Evolutionary conservation across 2,113 vertebrate genomes (phyloP).

Genomic region (Psittacara wagleri): DNA sequence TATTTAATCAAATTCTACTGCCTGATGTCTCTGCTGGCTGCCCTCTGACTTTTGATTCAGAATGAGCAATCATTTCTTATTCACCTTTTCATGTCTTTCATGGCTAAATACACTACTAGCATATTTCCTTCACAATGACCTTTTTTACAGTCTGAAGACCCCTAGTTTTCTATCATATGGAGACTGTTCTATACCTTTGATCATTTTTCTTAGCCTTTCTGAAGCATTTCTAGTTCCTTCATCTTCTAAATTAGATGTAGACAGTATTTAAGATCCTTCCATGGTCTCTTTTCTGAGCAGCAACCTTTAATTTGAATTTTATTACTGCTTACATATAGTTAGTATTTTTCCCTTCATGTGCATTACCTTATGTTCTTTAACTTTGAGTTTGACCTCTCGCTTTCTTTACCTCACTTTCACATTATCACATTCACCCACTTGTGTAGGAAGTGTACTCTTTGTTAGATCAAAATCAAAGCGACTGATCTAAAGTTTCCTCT

Average conservation of each 20-base stretch:
- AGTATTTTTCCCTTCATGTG: background rate
- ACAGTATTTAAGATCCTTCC: background rate
- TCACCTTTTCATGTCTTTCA: background rate
- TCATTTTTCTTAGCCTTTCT: background rate
- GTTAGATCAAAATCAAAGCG: background rate
- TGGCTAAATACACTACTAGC: background rate
- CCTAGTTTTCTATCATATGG: background rate
- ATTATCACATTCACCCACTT: background rate
- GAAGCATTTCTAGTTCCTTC: background rate
- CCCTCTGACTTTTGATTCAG: background rate
- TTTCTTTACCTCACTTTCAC: background rate
- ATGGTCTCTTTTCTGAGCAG: background rate
- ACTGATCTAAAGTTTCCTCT: background rate
- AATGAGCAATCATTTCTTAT: background rate
- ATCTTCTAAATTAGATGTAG: background rate
- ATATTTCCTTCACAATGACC: background rate
- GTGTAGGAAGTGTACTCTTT: background rate
- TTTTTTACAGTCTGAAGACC: background rate
- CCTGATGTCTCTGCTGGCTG: background rate
- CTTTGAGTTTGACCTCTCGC: background rate
- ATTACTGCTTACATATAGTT: background rate
- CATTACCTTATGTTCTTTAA: background rate
- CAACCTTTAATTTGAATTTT: background rate
- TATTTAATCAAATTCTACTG: background rate
- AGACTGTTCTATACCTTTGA: background rate